A percentile compares a stretch with the other conserved stretches of the same genome.
Evolutionary conservation across 2,888 invertebrate genomes (phyloP).

Genomic region (Endotricha flammealis): DNA sequence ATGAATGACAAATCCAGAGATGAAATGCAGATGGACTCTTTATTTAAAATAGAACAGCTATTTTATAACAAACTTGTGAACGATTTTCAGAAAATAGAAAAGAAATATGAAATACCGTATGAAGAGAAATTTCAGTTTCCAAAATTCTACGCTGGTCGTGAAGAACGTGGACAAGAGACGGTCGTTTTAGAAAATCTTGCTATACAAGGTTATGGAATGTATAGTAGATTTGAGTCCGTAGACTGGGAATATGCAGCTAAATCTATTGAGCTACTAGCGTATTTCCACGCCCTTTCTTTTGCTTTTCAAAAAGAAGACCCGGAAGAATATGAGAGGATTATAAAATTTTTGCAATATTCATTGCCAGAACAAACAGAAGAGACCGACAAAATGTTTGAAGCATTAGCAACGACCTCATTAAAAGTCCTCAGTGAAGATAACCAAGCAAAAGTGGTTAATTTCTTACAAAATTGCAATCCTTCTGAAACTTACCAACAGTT

Average conservation of each 20-base stretch:
- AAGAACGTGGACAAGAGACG: conserved; percentile 26
- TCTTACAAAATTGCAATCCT: conserved; percentile 15
- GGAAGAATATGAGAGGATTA: conserved; percentile 29
- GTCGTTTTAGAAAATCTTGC: conserved; percentile 38
- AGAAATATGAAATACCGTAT: conserved; percentile 21
- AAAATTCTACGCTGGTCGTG: conserved; percentile 25
- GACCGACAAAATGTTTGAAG: too few relatives aligned
- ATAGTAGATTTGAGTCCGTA: conserved; percentile 32
- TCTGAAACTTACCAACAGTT: conserved; percentile 17
- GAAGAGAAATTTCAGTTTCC: conserved; percentile 24
- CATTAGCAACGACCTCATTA: conserved; percentile 9
- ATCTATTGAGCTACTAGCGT: conserved; percentile 32
- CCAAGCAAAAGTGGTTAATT: conserved; percentile 25
- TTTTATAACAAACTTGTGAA: conserved; percentile 24
- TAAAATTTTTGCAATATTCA: too few relatives aligned
- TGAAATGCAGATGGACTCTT: not conserved
- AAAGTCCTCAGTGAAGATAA: conserved; percentile 27
- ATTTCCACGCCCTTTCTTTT: conserved; percentile 43
- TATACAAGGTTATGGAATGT: conserved; percentile 27
- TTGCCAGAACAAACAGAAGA: too few relatives aligned
- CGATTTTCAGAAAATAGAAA: conserved; percentile 23
- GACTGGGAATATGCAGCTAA: conserved; percentile 34
- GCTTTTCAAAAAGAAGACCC: conserved; percentile 34
- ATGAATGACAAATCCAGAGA: conserved; percentile 20
- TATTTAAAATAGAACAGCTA: not conserved